Conservation (phyloP, 2,797 vertebrate genomes). For the Nannoperca australis region DNA sequence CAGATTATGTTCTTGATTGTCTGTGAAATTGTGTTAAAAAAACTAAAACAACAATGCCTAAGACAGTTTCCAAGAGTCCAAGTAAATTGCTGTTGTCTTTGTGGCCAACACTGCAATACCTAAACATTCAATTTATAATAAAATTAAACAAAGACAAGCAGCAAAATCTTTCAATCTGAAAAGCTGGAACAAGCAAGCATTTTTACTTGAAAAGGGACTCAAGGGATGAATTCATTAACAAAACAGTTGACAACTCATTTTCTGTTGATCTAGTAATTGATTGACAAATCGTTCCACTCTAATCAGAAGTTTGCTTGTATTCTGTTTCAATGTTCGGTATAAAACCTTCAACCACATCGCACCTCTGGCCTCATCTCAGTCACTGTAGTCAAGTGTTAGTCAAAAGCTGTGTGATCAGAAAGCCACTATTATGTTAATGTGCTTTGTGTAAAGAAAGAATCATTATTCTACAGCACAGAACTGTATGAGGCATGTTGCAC, state of each 20-base stretch:
- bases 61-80: not conserved
- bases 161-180: not conserved
- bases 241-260: not conserved
- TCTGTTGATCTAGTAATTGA: not conserved
- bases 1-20: not conserved
- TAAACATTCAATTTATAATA: not conserved
- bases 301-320: not conserved
- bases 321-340: not conserved
- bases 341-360: not conserved
- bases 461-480: not conserved
- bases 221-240: not conserved
- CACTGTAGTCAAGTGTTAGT: not conserved
- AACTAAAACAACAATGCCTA: not conserved
- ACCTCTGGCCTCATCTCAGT: not conserved
- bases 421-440: no score
- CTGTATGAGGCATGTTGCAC: not conserved
- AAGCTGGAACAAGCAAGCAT: not conserved
- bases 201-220: not conserved
- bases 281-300: not conserved
- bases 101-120: not conserved
- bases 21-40: not conserved
- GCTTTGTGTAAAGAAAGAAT: not conserved
- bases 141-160: not conserved
- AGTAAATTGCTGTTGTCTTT: not conserved
- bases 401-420: not conserved